Evolutionary conservation across 2,797 vertebrate genomes (phyloP).

Genomic region (Dendrocincla fuliginosa): DNA sequence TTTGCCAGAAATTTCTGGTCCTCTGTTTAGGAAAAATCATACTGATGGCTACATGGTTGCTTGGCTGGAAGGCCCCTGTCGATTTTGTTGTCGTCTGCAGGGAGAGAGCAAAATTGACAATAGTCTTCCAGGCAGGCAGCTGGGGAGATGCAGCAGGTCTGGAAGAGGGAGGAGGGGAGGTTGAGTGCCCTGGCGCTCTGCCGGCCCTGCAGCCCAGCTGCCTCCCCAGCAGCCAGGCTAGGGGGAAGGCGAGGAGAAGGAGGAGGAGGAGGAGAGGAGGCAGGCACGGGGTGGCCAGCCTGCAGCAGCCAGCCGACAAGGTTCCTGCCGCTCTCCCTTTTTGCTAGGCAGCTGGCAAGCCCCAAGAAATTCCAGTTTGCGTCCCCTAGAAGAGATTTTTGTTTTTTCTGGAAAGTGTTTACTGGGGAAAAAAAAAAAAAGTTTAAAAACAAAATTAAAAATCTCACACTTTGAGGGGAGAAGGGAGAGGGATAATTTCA

Average conservation of each 20-base stretch:
- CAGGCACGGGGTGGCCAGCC: conserved; percentile 24
- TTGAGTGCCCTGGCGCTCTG: conserved; percentile 69
- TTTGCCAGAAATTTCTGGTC: conserved; percentile 55
- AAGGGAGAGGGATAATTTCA: background rate
- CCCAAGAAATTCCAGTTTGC: conserved; percentile 41
- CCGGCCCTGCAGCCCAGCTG: conserved; percentile 73
- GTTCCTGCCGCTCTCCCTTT: background rate
- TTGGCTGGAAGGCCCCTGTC: conserved; percentile 65
- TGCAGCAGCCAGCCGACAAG: conserved; percentile 41
- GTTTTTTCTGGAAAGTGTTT: background rate
- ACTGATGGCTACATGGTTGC: conserved; percentile 35
- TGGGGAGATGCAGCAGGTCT: conserved; percentile 72
- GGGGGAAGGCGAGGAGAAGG: conserved; percentile 53
- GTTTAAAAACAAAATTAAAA: background rate
- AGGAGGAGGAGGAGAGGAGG: conserved; percentile 43
- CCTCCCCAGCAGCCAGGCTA: conserved; percentile 70
- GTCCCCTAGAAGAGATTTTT: background rate
- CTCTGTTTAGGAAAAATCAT: conserved; percentile 47
- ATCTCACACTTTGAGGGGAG: background rate
- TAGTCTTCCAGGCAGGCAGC: conserved; percentile 73
- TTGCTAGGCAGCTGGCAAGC: conserved; percentile 46
- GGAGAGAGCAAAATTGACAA: conserved; percentile 69
- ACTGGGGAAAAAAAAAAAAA: background rate
- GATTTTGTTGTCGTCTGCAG: conserved; percentile 67
- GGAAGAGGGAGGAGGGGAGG: conserved; percentile 71